These are phyloP conservation scores for Cyrtorhinus lividipennis DNA, from an alignment of 1,140 invertebrate species.

Conservation along the genomic window DNA sequence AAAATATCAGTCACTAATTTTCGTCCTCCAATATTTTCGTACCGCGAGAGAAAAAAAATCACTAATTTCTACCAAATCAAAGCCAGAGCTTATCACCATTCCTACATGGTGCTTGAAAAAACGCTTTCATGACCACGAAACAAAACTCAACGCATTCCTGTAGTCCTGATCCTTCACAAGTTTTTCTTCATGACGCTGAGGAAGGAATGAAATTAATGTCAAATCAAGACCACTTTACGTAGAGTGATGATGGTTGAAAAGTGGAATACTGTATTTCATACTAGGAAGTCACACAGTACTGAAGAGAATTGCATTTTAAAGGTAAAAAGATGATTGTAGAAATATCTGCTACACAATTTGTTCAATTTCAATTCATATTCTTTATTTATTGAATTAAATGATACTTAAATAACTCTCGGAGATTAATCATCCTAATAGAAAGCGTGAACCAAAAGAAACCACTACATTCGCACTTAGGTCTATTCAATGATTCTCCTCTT, in stretches of 20 bases:
- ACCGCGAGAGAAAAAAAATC: neutral
- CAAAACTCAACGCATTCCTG: neutral
- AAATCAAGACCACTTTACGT: neutral
- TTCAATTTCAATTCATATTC: too few relatives aligned
- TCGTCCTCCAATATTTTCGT: neutral
- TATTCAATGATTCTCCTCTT: neutral
- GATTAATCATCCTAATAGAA: neutral
- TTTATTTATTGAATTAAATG: neutral
- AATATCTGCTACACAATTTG: too few relatives aligned
- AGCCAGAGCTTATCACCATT: neutral
- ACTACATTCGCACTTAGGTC: too few relatives aligned
- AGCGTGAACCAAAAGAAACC: too few relatives aligned
- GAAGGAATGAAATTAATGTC: too few relatives aligned
- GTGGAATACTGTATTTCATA: too few relatives aligned
- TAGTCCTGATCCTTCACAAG: too few relatives aligned
- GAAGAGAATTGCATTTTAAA: too few relatives aligned
- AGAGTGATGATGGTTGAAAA: neutral
- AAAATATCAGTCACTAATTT: neutral
- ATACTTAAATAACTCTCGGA: neutral
- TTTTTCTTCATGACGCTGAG: neutral
- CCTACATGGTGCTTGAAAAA: neutral
- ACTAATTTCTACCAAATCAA: neutral
- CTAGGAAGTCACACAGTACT: too few relatives aligned
- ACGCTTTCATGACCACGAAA: neutral
- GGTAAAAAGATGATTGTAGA: too few relatives aligned